These are phyloP conservation scores for Luscinia luscinia DNA, from an alignment of 2,797 vertebrate species.

Conservation along the genomic window DNA sequence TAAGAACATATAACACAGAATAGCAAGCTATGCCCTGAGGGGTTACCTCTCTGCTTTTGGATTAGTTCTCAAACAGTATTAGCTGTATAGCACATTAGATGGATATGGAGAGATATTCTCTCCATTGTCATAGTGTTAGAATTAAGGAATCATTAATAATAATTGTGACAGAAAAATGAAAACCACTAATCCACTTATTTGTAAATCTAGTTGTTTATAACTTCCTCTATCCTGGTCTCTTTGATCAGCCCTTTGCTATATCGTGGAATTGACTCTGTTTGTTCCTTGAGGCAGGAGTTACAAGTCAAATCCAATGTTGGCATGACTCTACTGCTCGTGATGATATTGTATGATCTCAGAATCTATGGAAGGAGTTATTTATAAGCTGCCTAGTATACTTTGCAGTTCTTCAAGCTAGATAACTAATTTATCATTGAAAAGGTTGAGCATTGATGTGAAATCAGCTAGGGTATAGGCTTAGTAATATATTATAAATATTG, in stretches of 20 bases:
- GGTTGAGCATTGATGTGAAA: background rate
- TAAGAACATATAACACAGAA: background rate
- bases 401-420: background rate
- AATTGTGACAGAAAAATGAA: background rate
- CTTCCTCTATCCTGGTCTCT: background rate
- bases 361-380: background rate
- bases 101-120: background rate
- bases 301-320: background rate
- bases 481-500: conserved; percentile 5
- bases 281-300: background rate
- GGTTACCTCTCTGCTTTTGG: background rate
- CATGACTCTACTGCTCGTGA: background rate
- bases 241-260: background rate
- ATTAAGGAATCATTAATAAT: background rate
- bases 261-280: background rate
- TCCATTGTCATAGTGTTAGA: background rate
- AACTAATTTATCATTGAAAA: conserved; percentile 13
- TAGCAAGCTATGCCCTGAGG: background rate
- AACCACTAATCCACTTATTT: background rate
- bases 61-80: background rate
- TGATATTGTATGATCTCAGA: background rate
- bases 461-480: background rate
- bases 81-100: background rate
- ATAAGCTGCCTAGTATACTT: background rate
- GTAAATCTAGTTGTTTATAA: background rate